Base-by-base conservation (phyloP, 2,113 vertebrate species). In the Chionomys nivalis region DNA sequence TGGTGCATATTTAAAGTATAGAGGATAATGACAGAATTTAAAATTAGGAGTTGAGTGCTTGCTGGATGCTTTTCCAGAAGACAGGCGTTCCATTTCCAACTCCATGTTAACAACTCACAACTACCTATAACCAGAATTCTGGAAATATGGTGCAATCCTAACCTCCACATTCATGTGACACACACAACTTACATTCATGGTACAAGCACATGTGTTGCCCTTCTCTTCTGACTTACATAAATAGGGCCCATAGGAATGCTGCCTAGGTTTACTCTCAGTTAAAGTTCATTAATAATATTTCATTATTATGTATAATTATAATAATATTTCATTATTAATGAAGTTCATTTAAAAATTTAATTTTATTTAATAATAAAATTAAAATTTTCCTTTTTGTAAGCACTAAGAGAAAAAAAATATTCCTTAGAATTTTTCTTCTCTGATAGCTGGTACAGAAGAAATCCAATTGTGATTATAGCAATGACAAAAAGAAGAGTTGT, bases 161-260 rank as follows among this genome's bases (percentile, higher is more conserved):
- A 39, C 21, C 11, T 61, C 36, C 36, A 39, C 55, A 61, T 39
- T 8, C 7, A 16, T 39, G 55, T 26, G 1, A 12, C 23, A 61
- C 55, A 39, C 36, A n/a, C 6, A 7, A 36, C 52, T 39, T 39
- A 39, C n/a, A 39, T 39, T 8, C 7, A 4, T 39, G 55, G 16
- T 1, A 12, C 13, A 39, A 49, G 9, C 44, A 83, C n/a, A 9
- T 77, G 1, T 2, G 4, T 3, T 65, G 0, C 3, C 31, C 28
- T 72, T 42, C 6, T 42, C 13, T 55, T 82, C n/a, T 47, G 75
- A 28, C 39, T n/a, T 55, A 44, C 61, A 77, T 11, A 77, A 55
- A 85, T 5, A 4, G 0, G 21, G 31, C 9, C 2, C 36, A 63
- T 26, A 73, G 7, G 44, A 90, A n/a, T 36, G 19, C 9, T 10